Base-by-base conservation (phyloP, 2,797 vertebrate species). In the Poecilia picta region DNA sequence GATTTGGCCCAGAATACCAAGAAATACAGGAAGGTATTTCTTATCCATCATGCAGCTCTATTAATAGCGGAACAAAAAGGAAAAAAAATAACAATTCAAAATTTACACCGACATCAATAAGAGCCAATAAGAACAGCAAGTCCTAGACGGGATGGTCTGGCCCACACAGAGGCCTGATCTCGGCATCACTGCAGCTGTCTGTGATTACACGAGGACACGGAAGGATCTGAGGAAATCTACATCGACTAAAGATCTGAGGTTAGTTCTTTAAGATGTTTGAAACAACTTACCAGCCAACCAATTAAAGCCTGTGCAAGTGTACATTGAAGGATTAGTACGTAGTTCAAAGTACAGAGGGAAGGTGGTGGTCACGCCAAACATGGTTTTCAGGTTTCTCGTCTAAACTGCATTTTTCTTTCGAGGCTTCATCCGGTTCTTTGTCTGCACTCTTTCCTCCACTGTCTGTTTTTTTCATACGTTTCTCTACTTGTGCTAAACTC, bases 221-320 rank as follows among this genome's bases (percentile, higher is more conserved):
- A 74, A 45, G 39, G 8, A 45, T 75, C 59, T 75, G n/a, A 59
- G 18, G 5, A 59, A 62, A 5, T n/a, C 25, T 46, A 75, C 57
- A 33, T 46, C 55, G n/a, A 62, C 74, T n/a, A 43, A 28, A 75
- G 39, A 62, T 62, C 15, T 46, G 51, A 46, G 41, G 55, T 28
- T 45, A 10, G 39, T 31, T 62, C 41, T 46, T 11, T 28, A 75
- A 10, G 43, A 59, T n/a, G n/a, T 74, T 33, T 41, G 16, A 57
- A 43, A 74, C 51, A 57, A 74, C 53, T 36, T 51, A 73, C 47
- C 68, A 71, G 41, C 68, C 25, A n/a, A 71, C 68, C 41, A n/a
- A 71, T 71, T 71, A 71, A 71, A 71, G 41, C n/a, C 41, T 71
- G 41, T 28, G 41, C 25, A 28, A 71, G 41, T 71, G 41, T 73